A percentile compares a stretch with the other conserved stretches of the same genome.
These are phyloP conservation scores for Chloroclystis v-ata DNA, from an alignment of 2,888 invertebrate genomes.

Conservation along the genomic window DNA sequence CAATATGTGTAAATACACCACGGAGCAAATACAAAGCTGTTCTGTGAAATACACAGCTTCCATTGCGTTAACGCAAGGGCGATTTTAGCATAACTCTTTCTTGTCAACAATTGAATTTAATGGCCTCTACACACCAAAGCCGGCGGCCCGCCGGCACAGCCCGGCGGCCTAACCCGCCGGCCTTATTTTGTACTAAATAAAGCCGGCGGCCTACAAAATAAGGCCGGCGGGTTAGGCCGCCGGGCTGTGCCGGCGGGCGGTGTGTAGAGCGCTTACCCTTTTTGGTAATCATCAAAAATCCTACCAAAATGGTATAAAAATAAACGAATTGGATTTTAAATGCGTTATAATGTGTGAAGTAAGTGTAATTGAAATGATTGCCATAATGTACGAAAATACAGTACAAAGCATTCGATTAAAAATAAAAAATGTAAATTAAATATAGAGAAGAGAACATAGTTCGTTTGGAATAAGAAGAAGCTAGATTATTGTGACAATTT, in stretches of 20 bases:
- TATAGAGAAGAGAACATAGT: background rate
- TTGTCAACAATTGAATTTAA: slow-evolving; percentile 1
- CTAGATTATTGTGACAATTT: background rate
- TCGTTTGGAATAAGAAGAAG: no score
- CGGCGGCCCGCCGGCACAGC: no score
- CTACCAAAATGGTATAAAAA: slow-evolving; percentile 40
- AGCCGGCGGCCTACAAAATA: no score
- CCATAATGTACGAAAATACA: slow-evolving; percentile 51
- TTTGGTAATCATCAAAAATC: background rate
- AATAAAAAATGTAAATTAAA: background rate
- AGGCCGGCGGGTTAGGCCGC: no score
- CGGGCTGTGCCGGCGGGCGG: no score
- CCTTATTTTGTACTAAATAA: no score
- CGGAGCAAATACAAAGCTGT: no score
- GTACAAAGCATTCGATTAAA: slow-evolving; percentile 54
- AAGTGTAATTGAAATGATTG: slow-evolving; percentile 31
- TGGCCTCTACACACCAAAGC: no score
- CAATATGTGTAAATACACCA: slow-evolving; percentile 64
- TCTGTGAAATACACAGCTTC: slow-evolving; percentile 7
- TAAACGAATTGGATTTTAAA: slow-evolving; percentile 11
- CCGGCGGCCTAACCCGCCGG: no score
- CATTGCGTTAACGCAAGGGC: slow-evolving; percentile 5
- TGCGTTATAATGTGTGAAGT: slow-evolving; percentile 41
- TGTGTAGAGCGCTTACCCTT: no score
- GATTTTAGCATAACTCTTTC: slow-evolving; percentile 7